A percentile compares a stretch with the other conserved stretches of the same genome.
Conservation (phyloP, 1,140 invertebrate species). For the Monomorium pharaonis region DNA sequence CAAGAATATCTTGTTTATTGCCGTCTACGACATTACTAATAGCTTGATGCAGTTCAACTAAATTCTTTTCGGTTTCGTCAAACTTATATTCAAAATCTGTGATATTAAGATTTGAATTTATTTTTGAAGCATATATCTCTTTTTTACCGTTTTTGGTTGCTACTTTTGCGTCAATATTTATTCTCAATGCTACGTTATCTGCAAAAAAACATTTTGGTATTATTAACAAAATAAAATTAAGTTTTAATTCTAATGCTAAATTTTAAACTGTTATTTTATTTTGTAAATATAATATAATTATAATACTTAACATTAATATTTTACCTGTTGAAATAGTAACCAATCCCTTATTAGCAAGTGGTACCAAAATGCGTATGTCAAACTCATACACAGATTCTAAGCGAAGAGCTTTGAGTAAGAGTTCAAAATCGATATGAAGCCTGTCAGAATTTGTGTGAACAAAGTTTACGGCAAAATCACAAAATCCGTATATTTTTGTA, state of each 20-base stretch:
- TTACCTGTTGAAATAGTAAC: conserved; percentile 61
- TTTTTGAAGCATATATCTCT: conserved; percentile 71
- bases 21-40: conserved; percentile 12
- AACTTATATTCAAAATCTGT: conserved; percentile 71
- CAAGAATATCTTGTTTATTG: conserved; percentile 1
- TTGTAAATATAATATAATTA: background rate
- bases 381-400: conserved; percentile 86
- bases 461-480: background rate
- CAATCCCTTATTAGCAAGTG: conserved; percentile 74
- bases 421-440: conserved; percentile 70
- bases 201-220: background rate
- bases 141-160: conserved; percentile 58
- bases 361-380: conserved; percentile 85
- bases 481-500: background rate
- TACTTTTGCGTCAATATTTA: conserved; percentile 23
- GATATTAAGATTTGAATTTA: conserved; percentile 71
- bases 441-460: background rate
- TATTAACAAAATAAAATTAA: background rate
- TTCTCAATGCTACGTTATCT: conserved; percentile 69
- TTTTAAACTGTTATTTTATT: background rate
- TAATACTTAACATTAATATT: conserved; percentile 4
- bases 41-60: conserved; percentile 55
- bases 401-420: conserved; percentile 79
- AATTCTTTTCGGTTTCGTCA: conserved; percentile 32
- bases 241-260: background rate